phyloP scores from a whole-genome alignment of 2,797 vertebrate species.

The Macropodus opercularis region DNA sequence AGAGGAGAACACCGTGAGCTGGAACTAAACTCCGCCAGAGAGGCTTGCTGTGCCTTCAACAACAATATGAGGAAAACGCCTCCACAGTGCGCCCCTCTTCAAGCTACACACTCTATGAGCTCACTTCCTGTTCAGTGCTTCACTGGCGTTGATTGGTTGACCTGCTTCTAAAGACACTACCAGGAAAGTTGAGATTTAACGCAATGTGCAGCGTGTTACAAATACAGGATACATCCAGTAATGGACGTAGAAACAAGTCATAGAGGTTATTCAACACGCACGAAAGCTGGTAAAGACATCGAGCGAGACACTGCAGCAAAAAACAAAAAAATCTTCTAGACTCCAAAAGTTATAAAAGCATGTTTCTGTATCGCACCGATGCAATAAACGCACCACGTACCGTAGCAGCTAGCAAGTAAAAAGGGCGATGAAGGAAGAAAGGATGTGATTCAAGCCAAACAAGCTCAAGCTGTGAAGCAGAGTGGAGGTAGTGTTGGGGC shows the following conservation, averaged over 20 bases:
- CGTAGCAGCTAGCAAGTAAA: no score
- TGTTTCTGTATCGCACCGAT: no score
- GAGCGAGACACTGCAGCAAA: no score
- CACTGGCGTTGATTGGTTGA: conserved; percentile 30
- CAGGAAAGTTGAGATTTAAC: conserved; percentile 10
- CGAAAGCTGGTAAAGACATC: not conserved
- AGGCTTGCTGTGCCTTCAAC: conserved; percentile 41
- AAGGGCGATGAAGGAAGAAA: no score
- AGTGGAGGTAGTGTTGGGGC: no score
- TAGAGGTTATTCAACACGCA: not conserved
- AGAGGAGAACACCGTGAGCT: conserved; percentile 9
- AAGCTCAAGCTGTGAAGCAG: no score
- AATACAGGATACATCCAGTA: not conserved
- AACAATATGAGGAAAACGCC: conserved; percentile 76
- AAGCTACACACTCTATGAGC: conserved; percentile 62
- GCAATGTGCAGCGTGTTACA: conserved; percentile 16
- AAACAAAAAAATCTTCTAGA: no score
- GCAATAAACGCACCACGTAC: no score
- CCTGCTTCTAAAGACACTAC: conserved; percentile 9
- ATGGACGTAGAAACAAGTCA: conserved; percentile 3
- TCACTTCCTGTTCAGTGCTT: conserved; percentile 73
- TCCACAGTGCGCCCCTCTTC: conserved; percentile 47
- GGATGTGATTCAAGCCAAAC: no score
- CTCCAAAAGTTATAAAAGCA: no score
- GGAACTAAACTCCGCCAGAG: conserved; percentile 12